Percentiles rank a stretch among this genome's conserved stretches.
These are phyloP conservation scores for Aphaenogaster ashmeadi DNA, from an alignment of 1,140 invertebrate species.

Conservation along the genomic window DNA sequence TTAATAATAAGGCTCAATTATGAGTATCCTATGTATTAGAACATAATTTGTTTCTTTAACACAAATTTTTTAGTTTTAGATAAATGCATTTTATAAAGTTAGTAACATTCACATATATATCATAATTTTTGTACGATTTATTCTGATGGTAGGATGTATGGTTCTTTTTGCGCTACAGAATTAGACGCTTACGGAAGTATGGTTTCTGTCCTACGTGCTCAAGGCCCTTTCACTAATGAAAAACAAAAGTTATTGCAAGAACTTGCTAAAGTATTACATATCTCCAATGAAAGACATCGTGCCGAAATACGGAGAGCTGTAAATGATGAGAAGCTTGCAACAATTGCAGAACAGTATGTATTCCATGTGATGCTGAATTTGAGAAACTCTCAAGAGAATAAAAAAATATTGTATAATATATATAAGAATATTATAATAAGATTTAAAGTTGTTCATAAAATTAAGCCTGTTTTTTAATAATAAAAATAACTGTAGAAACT, in stretches of 20 bases:
- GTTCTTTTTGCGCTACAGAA: slow-evolving; percentile 88
- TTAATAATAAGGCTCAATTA: not conserved
- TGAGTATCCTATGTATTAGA: not conserved
- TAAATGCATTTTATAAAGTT: not conserved
- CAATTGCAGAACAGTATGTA: slow-evolving; percentile 95
- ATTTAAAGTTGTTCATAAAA: slow-evolving; percentile 7
- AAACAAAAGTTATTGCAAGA: slow-evolving; percentile 95
- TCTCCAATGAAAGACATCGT: slow-evolving; percentile 95
- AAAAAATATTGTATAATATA: slow-evolving; percentile 7
- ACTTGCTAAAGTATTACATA: slow-evolving; percentile 93
- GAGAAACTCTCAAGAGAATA: slow-evolving; percentile 52
- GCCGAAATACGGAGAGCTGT: slow-evolving; percentile 96
- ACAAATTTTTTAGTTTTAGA: not conserved
- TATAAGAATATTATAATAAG: not conserved
- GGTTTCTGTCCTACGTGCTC: slow-evolving; percentile 96
- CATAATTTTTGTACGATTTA: not conserved
- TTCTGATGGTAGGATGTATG: not conserved
- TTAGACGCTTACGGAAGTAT: slow-evolving; percentile 96
- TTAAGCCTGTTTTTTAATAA: not conserved
- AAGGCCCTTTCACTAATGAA: slow-evolving; percentile 94
- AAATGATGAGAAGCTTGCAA: slow-evolving; percentile 95
- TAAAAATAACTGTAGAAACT: not conserved
- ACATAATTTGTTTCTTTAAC: not conserved
- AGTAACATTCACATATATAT: not conserved
- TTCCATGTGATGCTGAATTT: not conserved